phyloP scores from a whole-genome alignment of 2,888 invertebrate species.

The Hyposoter dolosus region DNA sequence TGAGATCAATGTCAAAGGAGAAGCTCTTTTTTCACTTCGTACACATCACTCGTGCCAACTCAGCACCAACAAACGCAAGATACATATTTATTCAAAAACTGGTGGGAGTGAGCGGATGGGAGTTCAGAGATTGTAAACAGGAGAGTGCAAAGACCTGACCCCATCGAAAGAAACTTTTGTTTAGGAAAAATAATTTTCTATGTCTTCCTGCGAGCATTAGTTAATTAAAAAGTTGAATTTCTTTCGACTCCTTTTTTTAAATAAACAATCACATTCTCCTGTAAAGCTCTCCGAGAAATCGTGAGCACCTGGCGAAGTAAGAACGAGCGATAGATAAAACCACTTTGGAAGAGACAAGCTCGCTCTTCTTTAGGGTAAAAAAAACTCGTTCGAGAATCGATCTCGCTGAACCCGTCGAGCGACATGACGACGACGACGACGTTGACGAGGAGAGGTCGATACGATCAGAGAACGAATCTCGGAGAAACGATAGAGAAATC shows the following conservation, averaged over 20 bases:
- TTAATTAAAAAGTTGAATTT: background rate
- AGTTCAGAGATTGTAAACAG: background rate
- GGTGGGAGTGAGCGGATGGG: background rate
- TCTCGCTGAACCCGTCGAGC: constrained; percentile 55
- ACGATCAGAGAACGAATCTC: constrained; percentile 19
- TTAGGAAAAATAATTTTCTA: background rate
- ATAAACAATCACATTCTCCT: constrained; percentile 27
- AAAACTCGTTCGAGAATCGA: constrained; percentile 57
- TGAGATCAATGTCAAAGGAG: constrained; percentile 49
- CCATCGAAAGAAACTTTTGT: background rate
- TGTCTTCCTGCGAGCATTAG: background rate
- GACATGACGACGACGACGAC: constrained; percentile 34
- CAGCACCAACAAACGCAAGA: constrained; percentile 15
- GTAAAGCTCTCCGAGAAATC: constrained; percentile 24
- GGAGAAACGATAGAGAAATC: constrained; percentile 51
- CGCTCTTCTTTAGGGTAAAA: constrained; percentile 29
- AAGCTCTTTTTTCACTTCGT: constrained; percentile 38
- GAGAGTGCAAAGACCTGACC: constrained; percentile 55
- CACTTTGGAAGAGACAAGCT: constrained; percentile 23
- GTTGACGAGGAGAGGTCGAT: constrained; percentile 12
- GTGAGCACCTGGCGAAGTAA: constrained; percentile 15
- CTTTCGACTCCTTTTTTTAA: background rate
- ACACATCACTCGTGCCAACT: constrained; percentile 28
- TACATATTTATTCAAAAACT: constrained; percentile 39
- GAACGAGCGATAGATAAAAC: constrained; percentile 36